Evolutionary conservation across 2,797 vertebrate genomes (phyloP), one percentile per base, ranked within the genome.

Genomic region (Rhinogobio ventralis): DNA sequence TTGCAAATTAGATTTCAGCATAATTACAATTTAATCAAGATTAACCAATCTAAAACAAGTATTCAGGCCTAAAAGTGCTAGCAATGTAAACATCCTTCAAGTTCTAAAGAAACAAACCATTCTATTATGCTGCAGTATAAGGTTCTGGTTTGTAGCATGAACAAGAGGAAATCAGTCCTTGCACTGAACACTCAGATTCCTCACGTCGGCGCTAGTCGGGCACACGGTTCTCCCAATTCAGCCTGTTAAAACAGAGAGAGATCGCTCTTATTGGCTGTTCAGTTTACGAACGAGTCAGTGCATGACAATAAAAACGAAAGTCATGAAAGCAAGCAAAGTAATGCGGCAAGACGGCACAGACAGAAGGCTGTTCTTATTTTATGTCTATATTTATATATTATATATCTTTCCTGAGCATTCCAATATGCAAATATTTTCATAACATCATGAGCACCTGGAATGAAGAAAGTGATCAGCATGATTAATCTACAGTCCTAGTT

Each of bases 1-100:
- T 53, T 83, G 83, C 89, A 88, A 86, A 86, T 83, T 72, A 89
- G 88, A 90, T 85, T 77, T 84, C 82, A n/a, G 53, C 20, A 84
- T 69, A 60, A 68, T 78, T 78, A 33, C 51, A 84, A 46, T 71
- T 84, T 42, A 80, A 87, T 69, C 86, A 82, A 13, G 86, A 83
- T 83, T 62, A 75, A 66, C 76, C 42, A 85, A 67, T 73, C 69
- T 62, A 81, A 17, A 80, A 49, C 33, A 81, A 42, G 23, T 57
- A 57, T 55, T 36, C 78, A 68, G 17, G 20, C 10, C 25, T 79
- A 60, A 19, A 64, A 66, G 42, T 62, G 8, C 23, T 23, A 33
- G 53, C 25, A 60, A 60, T 25, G 42, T 66, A 30, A 79, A 79
- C 76, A 79, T 28, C 17, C 17, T 64, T 79, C 3, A 64, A 79